These are phyloP conservation scores for Aphelenchoides besseyi DNA, from an alignment of 1,140 invertebrate species.

Conservation along the genomic window DNA sequence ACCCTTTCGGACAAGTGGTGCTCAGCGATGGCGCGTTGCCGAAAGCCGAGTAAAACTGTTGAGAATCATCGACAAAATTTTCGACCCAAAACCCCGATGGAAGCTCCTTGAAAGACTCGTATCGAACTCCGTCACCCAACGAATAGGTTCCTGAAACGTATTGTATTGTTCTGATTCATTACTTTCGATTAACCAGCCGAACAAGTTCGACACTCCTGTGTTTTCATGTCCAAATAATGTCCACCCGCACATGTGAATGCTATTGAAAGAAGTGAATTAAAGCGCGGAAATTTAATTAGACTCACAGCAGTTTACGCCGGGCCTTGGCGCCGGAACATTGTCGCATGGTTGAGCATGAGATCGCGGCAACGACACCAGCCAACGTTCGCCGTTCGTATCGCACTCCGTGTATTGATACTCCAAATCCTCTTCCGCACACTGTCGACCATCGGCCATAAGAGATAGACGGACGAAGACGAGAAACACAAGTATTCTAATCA, in stretches of 20 bases:
- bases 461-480: no score
- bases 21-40: background rate
- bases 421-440: slow-evolving; percentile 37
- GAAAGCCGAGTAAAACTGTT: slow-evolving; percentile 24
- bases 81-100: slow-evolving; percentile 52
- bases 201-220: slow-evolving; percentile 53
- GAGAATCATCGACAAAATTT: slow-evolving; percentile 45
- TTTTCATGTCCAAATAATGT: slow-evolving; percentile 55
- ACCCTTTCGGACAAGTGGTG: slow-evolving; percentile 27
- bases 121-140: slow-evolving; percentile 57
- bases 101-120: slow-evolving; percentile 53
- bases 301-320: slow-evolving; percentile 55
- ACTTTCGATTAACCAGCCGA: slow-evolving; percentile 38
- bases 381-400: slow-evolving; percentile 49
- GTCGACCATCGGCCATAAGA: background rate
- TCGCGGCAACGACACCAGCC: slow-evolving; percentile 52
- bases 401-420: slow-evolving; percentile 55
- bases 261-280: slow-evolving; percentile 26
- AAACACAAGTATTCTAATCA: no score
- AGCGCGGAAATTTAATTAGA: slow-evolving; percentile 20
- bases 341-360: slow-evolving; percentile 45
- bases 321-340: slow-evolving; percentile 46
- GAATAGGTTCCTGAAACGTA: slow-evolving; percentile 50
- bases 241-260: slow-evolving; percentile 53
- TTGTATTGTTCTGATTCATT: background rate